These are phyloP conservation scores for Polypterus bichir DNA, from an alignment of 2,113 vertebrate species.

Conservation along the genomic window DNA sequence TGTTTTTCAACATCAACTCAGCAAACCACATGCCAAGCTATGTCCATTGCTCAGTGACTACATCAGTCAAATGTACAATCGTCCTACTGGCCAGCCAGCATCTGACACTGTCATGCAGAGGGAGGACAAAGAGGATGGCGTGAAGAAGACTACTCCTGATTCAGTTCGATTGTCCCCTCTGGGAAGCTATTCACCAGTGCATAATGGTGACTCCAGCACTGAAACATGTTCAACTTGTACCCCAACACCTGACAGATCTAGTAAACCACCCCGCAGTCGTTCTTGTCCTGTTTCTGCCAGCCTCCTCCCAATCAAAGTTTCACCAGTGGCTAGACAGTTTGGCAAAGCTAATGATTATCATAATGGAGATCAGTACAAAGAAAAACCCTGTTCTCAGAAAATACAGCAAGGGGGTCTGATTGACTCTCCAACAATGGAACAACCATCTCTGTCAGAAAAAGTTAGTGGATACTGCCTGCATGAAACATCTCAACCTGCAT, in stretches of 20 bases:
- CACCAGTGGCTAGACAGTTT: conserved; percentile 25
- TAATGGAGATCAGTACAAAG: background rate
- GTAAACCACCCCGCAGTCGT: conserved; percentile 39
- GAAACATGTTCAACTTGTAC: conserved; percentile 68
- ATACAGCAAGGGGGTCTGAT: conserved; percentile 27
- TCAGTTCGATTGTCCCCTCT: conserved; percentile 76
- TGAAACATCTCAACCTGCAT: conserved; percentile 34
- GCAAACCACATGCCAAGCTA: conserved; percentile 58
- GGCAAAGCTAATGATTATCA: conserved; percentile 19
- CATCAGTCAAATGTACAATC: conserved; percentile 68
- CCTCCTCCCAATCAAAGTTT: conserved; percentile 46
- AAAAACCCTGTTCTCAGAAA: conserved; percentile 11
- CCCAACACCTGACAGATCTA: conserved; percentile 43
- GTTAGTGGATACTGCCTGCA: conserved; percentile 56
- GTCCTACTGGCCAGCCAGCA: conserved; percentile 32
- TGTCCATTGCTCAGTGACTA: conserved; percentile 69
- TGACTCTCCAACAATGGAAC: conserved; percentile 29
- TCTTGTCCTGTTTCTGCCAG: conserved; percentile 42
- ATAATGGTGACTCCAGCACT: conserved; percentile 49
- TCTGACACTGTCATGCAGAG: conserved; percentile 6
- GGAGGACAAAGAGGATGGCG: conserved; percentile 18
- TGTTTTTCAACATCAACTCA: conserved; percentile 88
- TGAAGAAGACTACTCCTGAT: conserved; percentile 38
- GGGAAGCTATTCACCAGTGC: conserved; percentile 83
- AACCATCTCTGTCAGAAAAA: conserved; percentile 19